Evolutionary conservation across 2,113 vertebrate species (phyloP), one percentile per base, ranked within the genome.

Genomic region (Struthidea cinerea): DNA sequence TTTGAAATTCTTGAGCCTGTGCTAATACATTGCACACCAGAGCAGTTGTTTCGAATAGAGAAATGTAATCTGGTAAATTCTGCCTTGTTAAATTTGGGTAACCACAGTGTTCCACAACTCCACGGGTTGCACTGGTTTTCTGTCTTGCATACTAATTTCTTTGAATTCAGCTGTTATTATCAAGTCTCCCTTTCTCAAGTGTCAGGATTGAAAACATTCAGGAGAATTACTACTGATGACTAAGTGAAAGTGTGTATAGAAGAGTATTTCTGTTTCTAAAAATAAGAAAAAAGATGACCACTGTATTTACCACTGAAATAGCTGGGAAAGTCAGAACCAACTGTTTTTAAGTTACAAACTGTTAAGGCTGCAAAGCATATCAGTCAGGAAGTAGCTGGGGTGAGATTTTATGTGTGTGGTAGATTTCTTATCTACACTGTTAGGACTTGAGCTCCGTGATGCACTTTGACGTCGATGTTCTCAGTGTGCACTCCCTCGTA

Each of bases 1-100:
- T 99, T 99, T 98, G 98, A 99, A 89, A 98, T 99, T 94, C 97
- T 99, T 39, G 98, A 99, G 93, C 99, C 99, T 11, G 99, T 99
- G 78, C 93, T 99, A 97, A 97, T 98, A 88, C 97, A 97, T 75
- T 99, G 99, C 92, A 99, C 98, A 27, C 97, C 99, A 28, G 97
- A 99, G 69, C 99, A 99, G 92, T 97, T 99, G 90, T 97, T 98
- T 28, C 98, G 94, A 80, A 98, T 99, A 89, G 99, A 99, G 95
- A 98, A 99, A 83, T 98, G 32, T 95, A 99, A 99, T 94, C 98
- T 98, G 96, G 99, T 99, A 98, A 98, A 98, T 93, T 75, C 64
- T 89, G 6, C 53, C 39, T 73, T 86, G 47, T n/a, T 84, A 59
- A 91, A 80, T 71, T 49, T 41, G 27, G 80, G 60, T 49, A 80